Evolutionary conservation across 2,113 vertebrate species (phyloP), one percentile per base, ranked within the genome.

Genomic region (Cyprinus carpio): DNA sequence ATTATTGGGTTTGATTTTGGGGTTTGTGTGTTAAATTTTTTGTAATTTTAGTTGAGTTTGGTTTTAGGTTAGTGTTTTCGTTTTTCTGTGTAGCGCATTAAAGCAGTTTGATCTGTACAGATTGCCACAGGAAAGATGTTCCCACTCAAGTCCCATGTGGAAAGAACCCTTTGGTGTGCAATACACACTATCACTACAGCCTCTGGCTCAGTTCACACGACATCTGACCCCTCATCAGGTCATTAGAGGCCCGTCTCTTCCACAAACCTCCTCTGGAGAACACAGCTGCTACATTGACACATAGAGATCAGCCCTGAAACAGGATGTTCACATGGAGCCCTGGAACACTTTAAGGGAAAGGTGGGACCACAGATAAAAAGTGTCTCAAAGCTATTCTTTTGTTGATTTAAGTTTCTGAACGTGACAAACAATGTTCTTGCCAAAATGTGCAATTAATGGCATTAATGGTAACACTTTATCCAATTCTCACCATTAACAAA

Each of bases 161-260:
- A 69, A 40, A 56, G 49, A 79, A 43, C 11, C 37, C 65, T 60
- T 62, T 71, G 29, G 31, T 60, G 34, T 40, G 34, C 51, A 54
- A 62, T 56, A 46, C 29, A 81, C 78, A 74, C 78, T 64, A 43
- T 64, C 69, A 75, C 78, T 62, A 62, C 74, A 75, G 34, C 81
- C 75, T 77, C 54, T 37, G 54, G 86, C 81, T 87, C 86, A 62
- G 75, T 87, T 87, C 86, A 71, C 86, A 84, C 8, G 75, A 84
- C 81, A 82, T 46, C 81, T 87, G 65, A 87, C 81, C 75, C n/a
- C 49, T 56, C 64, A 79, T 72, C 74, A 60, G 81, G 64, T 77
- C 85, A 75, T 54, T 69, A 34, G 25, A 86, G 80, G 69, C 69
- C 85, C 31, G 20, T 62, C 31, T 72, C 80, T 83, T 75, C 64